Evolutionary conservation across 2,888 invertebrate species (phyloP).

Genomic region (Aleiodes leptofemur): DNA sequence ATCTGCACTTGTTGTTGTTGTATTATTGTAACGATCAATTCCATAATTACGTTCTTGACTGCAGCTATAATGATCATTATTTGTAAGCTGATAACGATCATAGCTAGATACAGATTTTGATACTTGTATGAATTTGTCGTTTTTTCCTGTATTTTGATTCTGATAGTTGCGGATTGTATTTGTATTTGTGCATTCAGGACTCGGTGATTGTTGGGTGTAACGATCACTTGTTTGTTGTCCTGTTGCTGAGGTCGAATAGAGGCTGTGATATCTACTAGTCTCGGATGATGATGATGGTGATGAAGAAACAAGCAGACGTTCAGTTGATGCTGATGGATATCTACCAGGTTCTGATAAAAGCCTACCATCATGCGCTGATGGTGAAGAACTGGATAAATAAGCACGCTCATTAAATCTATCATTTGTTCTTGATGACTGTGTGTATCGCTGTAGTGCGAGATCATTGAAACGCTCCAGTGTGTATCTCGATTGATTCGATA

Average conservation of each 20-base stretch:
- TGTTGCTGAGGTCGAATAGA: constrained; percentile 42
- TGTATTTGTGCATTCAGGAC: constrained; percentile 57
- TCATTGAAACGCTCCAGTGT: constrained; percentile 68
- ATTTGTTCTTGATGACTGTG: constrained; percentile 62
- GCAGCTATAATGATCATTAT: constrained; percentile 62
- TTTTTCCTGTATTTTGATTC: constrained; percentile 56
- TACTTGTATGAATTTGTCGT: constrained; percentile 69
- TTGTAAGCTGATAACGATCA: constrained; percentile 51
- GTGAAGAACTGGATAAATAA: constrained; percentile 64
- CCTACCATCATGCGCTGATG: constrained; percentile 46
- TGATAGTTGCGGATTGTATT: constrained; percentile 51
- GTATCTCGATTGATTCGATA: constrained; percentile 63
- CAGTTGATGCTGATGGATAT: constrained; percentile 61
- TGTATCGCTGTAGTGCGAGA: constrained; percentile 64
- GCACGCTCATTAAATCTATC: constrained; percentile 67
- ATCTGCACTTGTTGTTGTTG: constrained; percentile 25
- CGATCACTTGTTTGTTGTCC: constrained; percentile 63
- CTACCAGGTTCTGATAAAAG: constrained; percentile 35
- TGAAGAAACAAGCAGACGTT: constrained; percentile 68
- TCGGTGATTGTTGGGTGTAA: constrained; percentile 62
- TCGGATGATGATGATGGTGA: constrained; percentile 69
- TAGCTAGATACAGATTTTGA: constrained; percentile 68
- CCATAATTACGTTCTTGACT: constrained; percentile 56
- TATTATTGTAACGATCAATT: constrained; percentile 52
- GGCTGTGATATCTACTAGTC: constrained; percentile 60